Percentiles rank a stretch among this genome's conserved stretches.
Evolutionary conservation across 2,797 vertebrate genomes (phyloP).

Genomic region (Lutjanus campechanus): DNA sequence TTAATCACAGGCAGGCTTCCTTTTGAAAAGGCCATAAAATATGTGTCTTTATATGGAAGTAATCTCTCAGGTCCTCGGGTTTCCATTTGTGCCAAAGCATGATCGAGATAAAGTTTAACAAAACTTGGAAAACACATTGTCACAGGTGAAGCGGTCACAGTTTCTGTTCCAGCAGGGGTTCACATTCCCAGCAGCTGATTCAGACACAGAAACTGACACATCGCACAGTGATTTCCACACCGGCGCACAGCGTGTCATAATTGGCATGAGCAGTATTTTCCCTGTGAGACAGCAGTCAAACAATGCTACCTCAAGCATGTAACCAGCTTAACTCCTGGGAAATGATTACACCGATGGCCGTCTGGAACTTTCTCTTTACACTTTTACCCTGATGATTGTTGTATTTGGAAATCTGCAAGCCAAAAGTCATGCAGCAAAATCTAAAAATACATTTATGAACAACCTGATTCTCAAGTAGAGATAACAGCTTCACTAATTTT

Average conservation of each 20-base stretch:
- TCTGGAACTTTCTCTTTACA: not conserved
- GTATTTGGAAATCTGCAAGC: constrained; percentile 12
- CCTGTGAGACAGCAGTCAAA: constrained; percentile 25
- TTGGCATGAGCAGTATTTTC: constrained; percentile 30
- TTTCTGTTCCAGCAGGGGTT: constrained; percentile 32
- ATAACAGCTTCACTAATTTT: constrained; percentile 7
- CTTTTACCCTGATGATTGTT: constrained; percentile 15
- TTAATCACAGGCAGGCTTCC: constrained; percentile 18
- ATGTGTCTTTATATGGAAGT: constrained; percentile 6
- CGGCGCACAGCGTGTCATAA: constrained; percentile 12
- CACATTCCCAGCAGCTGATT: constrained; percentile 64
- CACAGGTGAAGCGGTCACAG: constrained; percentile 10
- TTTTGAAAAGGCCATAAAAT: constrained; percentile 30
- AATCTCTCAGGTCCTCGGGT: constrained; percentile 30
- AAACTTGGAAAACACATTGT: not conserved
- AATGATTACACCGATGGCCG: constrained; percentile 50
- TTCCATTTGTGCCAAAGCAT: constrained; percentile 24
- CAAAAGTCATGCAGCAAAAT: constrained; percentile 18
- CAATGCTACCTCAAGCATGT: constrained; percentile 39
- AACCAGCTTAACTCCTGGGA: constrained; percentile 41
- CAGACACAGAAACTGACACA: constrained; percentile 8
- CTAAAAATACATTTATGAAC: constrained; percentile 27
- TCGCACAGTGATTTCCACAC: not conserved
- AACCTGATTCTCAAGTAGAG: not conserved
- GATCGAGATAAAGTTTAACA: constrained; percentile 59